phyloP scores from a whole-genome alignment of 2,113 vertebrate genomes.

The Fulmarus glacialis region DNA sequence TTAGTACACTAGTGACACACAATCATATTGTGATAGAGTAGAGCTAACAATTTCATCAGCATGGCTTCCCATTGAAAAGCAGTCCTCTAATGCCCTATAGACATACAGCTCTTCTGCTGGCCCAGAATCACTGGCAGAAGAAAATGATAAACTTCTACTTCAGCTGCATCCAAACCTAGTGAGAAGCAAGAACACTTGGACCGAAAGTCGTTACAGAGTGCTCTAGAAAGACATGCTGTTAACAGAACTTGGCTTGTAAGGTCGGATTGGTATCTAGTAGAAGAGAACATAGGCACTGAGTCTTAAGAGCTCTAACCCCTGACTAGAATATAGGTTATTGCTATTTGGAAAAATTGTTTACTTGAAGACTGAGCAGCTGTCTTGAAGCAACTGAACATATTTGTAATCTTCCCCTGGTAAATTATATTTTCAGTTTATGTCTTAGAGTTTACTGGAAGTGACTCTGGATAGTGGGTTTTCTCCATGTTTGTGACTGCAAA shows the following conservation, averaged over 20 bases:
- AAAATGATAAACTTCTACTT: neutral
- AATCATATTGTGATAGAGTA: neutral
- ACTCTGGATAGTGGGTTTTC: neutral
- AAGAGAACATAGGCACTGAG: neutral
- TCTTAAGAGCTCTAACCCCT: neutral
- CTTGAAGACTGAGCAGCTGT: neutral
- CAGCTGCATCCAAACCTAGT: neutral
- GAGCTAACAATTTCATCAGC: neutral
- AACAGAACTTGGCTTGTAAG: neutral
- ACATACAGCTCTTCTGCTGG: neutral
- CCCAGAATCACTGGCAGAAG: neutral
- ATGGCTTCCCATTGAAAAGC: neutral
- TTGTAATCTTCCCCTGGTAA: neutral
- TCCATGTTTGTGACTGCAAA: neutral
- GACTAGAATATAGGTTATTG: neutral
- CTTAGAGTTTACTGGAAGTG: neutral
- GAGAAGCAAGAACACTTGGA: neutral
- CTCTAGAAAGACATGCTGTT: neutral
- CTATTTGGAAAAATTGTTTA: neutral
- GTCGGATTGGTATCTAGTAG: neutral
- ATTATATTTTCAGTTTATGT: neutral
- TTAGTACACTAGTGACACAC: neutral
- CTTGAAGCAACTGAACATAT: neutral
- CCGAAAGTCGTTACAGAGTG: neutral
- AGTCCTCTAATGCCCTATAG: neutral